phyloP scores from a whole-genome alignment of 2,113 vertebrate species.

The Seriola rivoliana region DNA sequence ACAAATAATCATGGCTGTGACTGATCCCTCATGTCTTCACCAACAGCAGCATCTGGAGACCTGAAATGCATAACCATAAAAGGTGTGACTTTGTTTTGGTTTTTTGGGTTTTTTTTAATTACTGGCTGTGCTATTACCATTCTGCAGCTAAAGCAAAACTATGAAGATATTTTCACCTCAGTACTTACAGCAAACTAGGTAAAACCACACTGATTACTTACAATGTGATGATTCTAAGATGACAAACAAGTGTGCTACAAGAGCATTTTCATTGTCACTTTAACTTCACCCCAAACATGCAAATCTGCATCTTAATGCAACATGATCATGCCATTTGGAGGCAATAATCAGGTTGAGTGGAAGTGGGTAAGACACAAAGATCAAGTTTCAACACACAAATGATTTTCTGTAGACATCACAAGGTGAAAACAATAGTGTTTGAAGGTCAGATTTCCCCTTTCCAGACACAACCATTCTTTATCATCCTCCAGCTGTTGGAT shows the following conservation, averaged over 20 bases:
- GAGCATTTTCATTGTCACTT: background rate
- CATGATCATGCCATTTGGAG: background rate
- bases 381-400: slow-evolving; percentile 17
- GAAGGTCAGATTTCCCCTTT: slow-evolving; percentile 38
- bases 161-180: background rate
- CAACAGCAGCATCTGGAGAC: slow-evolving; percentile 24
- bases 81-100: too few relatives aligned
- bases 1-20: background rate
- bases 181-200: background rate
- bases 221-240: background rate
- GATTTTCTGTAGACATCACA: slow-evolving; percentile 19
- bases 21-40: slow-evolving; percentile 15
- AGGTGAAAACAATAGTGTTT: background rate
- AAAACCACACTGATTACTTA: background rate
- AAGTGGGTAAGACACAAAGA: slow-evolving; percentile 1
- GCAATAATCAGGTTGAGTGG: background rate
- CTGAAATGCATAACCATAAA: slow-evolving; percentile 17
- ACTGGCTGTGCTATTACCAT: background rate
- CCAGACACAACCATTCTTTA: background rate
- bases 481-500: background rate
- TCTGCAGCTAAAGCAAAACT: background rate
- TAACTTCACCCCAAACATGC: background rate
- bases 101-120: background rate
- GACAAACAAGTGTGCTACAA: background rate
- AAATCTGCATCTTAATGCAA: background rate